Conservation (phyloP, 2,888 invertebrate species). For the Eupithecia pulchellata region DNA sequence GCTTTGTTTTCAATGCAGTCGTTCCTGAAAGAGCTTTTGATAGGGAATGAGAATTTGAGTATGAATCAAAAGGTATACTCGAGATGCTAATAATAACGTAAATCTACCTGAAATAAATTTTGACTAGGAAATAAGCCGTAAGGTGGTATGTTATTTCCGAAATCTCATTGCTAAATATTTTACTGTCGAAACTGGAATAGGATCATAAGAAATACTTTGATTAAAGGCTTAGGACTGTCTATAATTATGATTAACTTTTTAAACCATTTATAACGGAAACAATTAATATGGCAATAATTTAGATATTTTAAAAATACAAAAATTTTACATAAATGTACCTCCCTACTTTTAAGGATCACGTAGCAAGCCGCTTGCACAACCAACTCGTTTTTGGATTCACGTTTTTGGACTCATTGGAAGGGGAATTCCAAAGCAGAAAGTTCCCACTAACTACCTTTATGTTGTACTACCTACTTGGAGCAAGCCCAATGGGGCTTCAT, state of each 20-base stretch:
- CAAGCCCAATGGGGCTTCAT: background rate
- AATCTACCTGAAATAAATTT: background rate
- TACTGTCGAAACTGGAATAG: no score
- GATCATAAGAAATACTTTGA: no score
- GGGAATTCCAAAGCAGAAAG: background rate
- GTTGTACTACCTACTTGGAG: background rate
- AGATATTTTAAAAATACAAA: no score
- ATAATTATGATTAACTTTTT: no score
- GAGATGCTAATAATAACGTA: background rate
- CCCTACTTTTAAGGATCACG: no score
- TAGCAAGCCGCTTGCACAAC: no score
- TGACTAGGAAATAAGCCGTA: background rate
- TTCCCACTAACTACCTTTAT: background rate
- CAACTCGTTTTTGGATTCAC: background rate
- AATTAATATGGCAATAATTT: no score
- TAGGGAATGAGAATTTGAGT: slow-evolving; percentile 19
- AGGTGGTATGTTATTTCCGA: no score
- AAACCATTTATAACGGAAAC: no score
- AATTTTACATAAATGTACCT: no score
- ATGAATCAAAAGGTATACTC: slow-evolving; percentile 2
- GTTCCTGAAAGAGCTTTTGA: slow-evolving; percentile 31
- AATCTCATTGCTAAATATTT: no score
- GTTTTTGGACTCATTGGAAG: background rate
- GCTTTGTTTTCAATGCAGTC: slow-evolving; percentile 42
- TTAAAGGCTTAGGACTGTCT: no score